A percentile compares a stretch with the other conserved stretches of the same genome.
Conservation (phyloP, 2,113 vertebrate genomes). For the Bubalus kerabau region DNA sequence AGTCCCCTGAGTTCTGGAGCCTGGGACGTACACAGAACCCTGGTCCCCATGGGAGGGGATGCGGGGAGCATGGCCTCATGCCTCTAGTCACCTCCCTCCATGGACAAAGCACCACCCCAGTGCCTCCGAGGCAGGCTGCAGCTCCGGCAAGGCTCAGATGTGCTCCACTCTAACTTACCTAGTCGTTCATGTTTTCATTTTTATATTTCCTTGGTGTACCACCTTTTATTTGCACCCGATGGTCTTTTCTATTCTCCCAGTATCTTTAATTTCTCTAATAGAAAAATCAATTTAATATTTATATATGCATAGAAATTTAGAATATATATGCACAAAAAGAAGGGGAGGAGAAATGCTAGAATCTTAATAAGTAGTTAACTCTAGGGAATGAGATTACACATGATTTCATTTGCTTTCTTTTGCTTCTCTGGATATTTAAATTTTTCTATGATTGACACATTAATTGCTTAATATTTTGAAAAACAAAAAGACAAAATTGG, state of each 20-base stretch:
- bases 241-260: not conserved
- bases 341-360: not conserved
- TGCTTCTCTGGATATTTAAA: not conserved
- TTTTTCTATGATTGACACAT: not conserved
- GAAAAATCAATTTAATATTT: not conserved
- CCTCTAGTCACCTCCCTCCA: no score
- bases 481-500: not conserved
- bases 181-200: not conserved
- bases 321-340: not conserved
- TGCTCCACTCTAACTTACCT: not conserved
- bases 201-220: not conserved
- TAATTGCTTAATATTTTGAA: not conserved
- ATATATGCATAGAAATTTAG: not conserved
- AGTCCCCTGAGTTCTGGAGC: not conserved
- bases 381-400: not conserved
- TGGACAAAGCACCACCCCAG: not conserved
- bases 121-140: not conserved
- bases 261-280: not conserved
- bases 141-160: rapidly evolving
- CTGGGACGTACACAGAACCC: not conserved
- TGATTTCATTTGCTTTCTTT: not conserved
- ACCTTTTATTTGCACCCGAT: not conserved
- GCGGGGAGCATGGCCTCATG: not conserved
- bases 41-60: not conserved
- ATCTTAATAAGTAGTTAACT: not conserved